Base-by-base conservation (phyloP, 64 coral and sea anemone species). In the Montipora efflorescens region DNA sequence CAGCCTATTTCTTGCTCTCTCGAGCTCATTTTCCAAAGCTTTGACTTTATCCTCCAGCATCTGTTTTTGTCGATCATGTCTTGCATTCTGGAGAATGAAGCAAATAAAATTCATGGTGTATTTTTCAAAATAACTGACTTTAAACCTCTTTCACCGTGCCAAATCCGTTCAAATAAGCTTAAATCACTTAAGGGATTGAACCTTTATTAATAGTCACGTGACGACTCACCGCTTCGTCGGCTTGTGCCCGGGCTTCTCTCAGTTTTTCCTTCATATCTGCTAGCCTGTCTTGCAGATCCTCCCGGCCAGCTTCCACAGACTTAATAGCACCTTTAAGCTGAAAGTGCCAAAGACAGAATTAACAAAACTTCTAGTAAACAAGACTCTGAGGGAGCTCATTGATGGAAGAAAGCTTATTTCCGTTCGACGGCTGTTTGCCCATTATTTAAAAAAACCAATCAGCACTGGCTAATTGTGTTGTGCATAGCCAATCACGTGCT, bases 1-100 rank as follows among this genome's bases (percentile, higher is more conserved):
- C 8, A 98, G 77, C 19, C 95, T 87, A 57, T 79, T 83, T 9
- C 82, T 77, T 16, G 92, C 91, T 82, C 74, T 77, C 23, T 84
- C 78, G 1, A 98, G 91, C 74, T 98, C 97, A 75, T 92, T 90
- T 78, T 98, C 83, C 28, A 96, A 67, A 64, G 84, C 93, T 74
- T 78, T 74, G 66, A 97, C 77, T 89, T 79, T 88, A 14, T 46
- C 93, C 83, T 95, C 89, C 9, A 94, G 88, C 3, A 25, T 4
- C 77, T 79, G 82, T 25, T 46, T 91, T 14, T 92, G 45, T 2
- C 82, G 62, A 44, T 71, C 82, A 16, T 70, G 67, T 25, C 59
- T 86, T 5, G 46, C 82, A 72, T 86, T 86, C 82, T 86, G 45
- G 20, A 47, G 46, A 72, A 57, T 11, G 53, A 57, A 57, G 36